Percentiles rank a stretch among this genome's conserved stretches.
These are phyloP conservation scores for Prionchulus punctatus DNA, from an alignment of 2,888 invertebrate species.

Conservation along the genomic window DNA sequence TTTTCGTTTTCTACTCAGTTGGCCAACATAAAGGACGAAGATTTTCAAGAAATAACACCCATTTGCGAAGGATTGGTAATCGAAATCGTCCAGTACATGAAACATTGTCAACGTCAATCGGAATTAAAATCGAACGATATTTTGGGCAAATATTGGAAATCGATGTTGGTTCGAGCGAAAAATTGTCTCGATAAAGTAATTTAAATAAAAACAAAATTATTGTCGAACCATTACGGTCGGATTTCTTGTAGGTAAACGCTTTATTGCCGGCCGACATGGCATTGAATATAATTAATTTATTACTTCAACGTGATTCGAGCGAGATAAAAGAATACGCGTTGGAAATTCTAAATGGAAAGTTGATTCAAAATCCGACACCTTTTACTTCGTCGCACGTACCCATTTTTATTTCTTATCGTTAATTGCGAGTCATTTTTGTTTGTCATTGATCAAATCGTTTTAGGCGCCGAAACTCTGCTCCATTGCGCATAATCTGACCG, in stretches of 20 bases:
- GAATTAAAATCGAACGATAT: not conserved
- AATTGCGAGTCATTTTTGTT: too few relatives aligned
- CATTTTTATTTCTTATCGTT: too few relatives aligned
- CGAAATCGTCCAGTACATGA: not conserved
- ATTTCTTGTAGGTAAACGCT: constrained; percentile 29
- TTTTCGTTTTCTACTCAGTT: too few relatives aligned
- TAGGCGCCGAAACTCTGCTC: not conserved
- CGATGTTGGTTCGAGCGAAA: not conserved
- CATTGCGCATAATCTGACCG: not conserved
- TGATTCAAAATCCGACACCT: constrained; percentile 51
- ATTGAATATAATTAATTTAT: constrained; percentile 54
- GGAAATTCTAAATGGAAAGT: constrained; percentile 64
- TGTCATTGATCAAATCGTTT: too few relatives aligned
- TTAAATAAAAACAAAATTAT: not conserved
- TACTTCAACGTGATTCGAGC: constrained; percentile 51
- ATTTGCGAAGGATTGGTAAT: not conserved
- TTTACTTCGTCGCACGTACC: constrained; percentile 32
- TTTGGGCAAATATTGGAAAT: not conserved
- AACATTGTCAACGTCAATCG: not conserved
- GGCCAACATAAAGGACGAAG: not conserved
- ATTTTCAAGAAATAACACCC: not conserved
- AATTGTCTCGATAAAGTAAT: not conserved
- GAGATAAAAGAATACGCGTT: constrained; percentile 61
- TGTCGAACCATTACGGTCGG: not conserved
- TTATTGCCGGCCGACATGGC: constrained; percentile 61